Evolutionary conservation across 1,140 invertebrate species (phyloP).

Genomic region (Arctopsyche grandis): DNA sequence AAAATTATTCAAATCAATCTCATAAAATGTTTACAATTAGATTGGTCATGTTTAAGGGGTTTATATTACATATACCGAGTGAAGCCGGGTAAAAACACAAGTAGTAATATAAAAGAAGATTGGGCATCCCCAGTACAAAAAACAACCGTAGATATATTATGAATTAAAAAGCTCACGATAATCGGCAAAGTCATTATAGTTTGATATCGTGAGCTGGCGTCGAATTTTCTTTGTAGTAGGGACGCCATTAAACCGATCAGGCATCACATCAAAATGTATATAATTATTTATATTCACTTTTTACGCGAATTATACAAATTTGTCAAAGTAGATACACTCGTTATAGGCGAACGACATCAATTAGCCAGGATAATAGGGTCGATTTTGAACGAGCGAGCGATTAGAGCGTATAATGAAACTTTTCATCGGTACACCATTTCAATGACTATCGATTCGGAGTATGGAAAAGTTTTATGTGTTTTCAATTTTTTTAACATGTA

Average conservation of each 20-base stretch:
- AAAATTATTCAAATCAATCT: too few relatives aligned
- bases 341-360: slow-evolving; percentile 48
- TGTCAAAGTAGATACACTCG: slow-evolving; percentile 50
- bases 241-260: neutral
- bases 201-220: neutral
- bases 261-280: neutral
- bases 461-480: neutral
- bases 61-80: too few relatives aligned
- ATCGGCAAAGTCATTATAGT: neutral
- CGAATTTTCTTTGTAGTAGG: slow-evolving; percentile 1
- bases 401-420: neutral
- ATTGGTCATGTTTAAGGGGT: too few relatives aligned
- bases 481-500: neutral
- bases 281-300: slow-evolving; percentile 14
- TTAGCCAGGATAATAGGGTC: slow-evolving; percentile 46
- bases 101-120: too few relatives aligned
- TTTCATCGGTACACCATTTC: slow-evolving; percentile 18
- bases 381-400: slow-evolving; percentile 37
- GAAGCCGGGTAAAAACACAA: too few relatives aligned
- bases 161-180: neutral
- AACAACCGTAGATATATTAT: neutral
- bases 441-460: neutral
- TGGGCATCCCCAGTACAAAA: neutral
- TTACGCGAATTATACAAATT: slow-evolving; percentile 42
- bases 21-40: too few relatives aligned